Evolutionary conservation across 2,797 vertebrate species (phyloP).

Genomic region (Melopsittacus undulatus): DNA sequence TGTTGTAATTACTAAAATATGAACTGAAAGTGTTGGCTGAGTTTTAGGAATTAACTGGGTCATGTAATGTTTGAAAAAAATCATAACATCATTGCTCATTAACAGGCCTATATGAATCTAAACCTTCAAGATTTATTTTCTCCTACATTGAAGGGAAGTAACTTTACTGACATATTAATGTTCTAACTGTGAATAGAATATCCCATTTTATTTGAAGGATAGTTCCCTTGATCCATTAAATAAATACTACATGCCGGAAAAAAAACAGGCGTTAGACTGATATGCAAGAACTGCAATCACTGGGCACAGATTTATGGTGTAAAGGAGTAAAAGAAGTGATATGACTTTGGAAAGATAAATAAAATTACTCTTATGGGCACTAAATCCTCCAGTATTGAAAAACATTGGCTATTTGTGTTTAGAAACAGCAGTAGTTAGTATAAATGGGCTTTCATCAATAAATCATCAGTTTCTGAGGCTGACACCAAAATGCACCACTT

Average conservation of each 20-base stretch:
- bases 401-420: slow-evolving; percentile 65
- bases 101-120: slow-evolving; percentile 29
- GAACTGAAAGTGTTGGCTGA: slow-evolving; percentile 48
- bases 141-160: slow-evolving; percentile 63
- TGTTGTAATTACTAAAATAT: slow-evolving; percentile 60
- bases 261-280: slow-evolving; percentile 54
- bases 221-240: slow-evolving; percentile 74
- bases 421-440: slow-evolving; percentile 6
- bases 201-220: slow-evolving; percentile 75
- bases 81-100: slow-evolving; percentile 54
- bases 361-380: slow-evolving; percentile 53
- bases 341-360: slow-evolving; percentile 69
- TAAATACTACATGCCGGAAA: slow-evolving; percentile 61
- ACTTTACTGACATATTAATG: slow-evolving; percentile 76
- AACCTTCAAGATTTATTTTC: slow-evolving; percentile 72
- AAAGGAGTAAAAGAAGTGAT: slow-evolving; percentile 71
- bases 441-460: not conserved
- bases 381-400: slow-evolving; percentile 65
- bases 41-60: slow-evolving; percentile 52
- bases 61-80: slow-evolving; percentile 56
- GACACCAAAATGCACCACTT: not conserved
- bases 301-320: slow-evolving; percentile 66
- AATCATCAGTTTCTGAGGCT: not conserved
- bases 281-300: slow-evolving; percentile 40
- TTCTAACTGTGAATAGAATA: slow-evolving; percentile 72